Evolutionary conservation across 23 tunicate species (phyloP).

Genomic region (Styela clava): DNA sequence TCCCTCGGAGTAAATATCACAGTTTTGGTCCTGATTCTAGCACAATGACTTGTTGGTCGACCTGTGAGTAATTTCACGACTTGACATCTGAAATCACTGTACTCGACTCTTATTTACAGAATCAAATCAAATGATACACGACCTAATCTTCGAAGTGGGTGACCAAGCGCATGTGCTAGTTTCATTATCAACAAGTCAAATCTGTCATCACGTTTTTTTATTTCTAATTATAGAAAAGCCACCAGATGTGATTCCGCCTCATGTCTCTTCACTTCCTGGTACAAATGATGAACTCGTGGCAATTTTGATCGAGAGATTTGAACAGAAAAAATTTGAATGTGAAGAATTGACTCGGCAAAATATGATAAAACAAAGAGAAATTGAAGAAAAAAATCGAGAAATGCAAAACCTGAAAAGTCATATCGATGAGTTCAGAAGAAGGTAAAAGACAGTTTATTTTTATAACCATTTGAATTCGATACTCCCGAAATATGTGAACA

Average conservation of each 20-base stretch:
- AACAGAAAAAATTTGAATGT: slow-evolving; percentile 7
- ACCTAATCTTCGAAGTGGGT: too few relatives aligned
- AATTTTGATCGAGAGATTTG: slow-evolving; percentile 10
- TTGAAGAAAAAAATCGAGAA: slow-evolving; percentile 12
- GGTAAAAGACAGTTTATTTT: slow-evolving; percentile 14
- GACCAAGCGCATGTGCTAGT: too few relatives aligned
- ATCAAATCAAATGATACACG: too few relatives aligned
- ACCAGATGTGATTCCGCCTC: background rate
- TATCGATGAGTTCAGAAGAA: slow-evolving; percentile 9
- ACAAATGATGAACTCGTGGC: slow-evolving; percentile 12
- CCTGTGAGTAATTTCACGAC: too few relatives aligned
- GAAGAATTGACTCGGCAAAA: background rate
- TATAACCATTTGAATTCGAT: background rate
- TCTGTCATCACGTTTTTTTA: too few relatives aligned
- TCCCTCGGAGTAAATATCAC: too few relatives aligned
- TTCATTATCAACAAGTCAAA: too few relatives aligned
- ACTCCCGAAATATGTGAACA: too few relatives aligned
- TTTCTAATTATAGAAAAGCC: background rate
- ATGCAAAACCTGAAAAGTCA: background rate
- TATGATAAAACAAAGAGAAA: background rate
- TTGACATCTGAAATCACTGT: too few relatives aligned
- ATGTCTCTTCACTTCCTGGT: background rate
- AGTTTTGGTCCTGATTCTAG: too few relatives aligned
- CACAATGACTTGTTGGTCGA: too few relatives aligned
- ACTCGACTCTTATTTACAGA: too few relatives aligned